Percentiles rank a stretch among this genome's conserved stretches.
Evolutionary conservation across 2,888 invertebrate species (phyloP).

Genomic region (Nematopogon swammerdamellus): DNA sequence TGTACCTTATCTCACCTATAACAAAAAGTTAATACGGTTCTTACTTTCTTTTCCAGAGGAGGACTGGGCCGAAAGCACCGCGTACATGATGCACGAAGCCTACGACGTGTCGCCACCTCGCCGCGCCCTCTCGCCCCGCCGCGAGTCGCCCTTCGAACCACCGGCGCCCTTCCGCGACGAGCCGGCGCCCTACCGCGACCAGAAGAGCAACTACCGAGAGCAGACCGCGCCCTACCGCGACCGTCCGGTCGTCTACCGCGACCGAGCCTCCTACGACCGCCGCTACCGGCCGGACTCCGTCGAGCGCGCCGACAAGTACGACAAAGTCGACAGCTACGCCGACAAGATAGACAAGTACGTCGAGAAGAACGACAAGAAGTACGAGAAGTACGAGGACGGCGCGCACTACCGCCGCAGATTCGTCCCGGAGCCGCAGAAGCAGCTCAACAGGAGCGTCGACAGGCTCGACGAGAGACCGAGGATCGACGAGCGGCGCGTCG

Average conservation of each 20-base stretch:
- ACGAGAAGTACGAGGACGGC: background rate
- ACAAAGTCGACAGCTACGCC: constrained; percentile 23
- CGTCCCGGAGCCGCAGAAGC: constrained; percentile 41
- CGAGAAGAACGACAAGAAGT: constrained; percentile 23
- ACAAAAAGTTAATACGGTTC: too few species aligned
- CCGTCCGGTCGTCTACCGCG: constrained; percentile 30
- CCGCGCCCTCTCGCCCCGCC: constrained; percentile 28
- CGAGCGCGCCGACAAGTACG: constrained; percentile 26
- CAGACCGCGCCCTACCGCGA: constrained; percentile 14
- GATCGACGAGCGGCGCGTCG: constrained; percentile 30
- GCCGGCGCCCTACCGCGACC: constrained; percentile 10
- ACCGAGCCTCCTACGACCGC: constrained; percentile 34
- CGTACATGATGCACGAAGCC: constrained; percentile 61
- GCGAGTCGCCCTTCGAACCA: constrained; percentile 21
- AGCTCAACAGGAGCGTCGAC: constrained; percentile 42
- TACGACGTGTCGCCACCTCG: constrained; percentile 47
- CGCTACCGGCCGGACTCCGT: constrained; percentile 44
- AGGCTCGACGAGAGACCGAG: constrained; percentile 34
- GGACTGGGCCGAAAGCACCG: constrained; percentile 68
- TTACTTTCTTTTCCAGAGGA: constrained; percentile 65
- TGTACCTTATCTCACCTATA: too few species aligned
- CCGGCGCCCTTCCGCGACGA: constrained; percentile 20
- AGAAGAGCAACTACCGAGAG: constrained; percentile 10
- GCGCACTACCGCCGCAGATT: constrained; percentile 20
- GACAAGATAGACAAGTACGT: constrained; percentile 8